Base-by-base conservation (phyloP, 2,797 vertebrate genomes). In the Darevskia nairensis region DNA sequence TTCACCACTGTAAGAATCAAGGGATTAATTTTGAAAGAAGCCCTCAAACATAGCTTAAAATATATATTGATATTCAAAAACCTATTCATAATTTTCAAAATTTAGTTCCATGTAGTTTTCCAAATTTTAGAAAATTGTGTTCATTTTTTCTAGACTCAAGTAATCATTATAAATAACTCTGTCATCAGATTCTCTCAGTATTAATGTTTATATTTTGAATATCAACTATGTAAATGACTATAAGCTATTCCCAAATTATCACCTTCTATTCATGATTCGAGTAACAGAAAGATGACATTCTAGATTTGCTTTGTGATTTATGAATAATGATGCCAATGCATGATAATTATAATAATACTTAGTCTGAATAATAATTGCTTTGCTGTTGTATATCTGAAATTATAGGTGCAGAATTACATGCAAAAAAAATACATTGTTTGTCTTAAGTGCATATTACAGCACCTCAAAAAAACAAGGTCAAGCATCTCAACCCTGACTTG, bases 281-380 rank as follows among this genome's bases (percentile, higher is more conserved):
- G 55, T 80, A 85, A 76, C 68, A 92, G 81, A 92, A 91, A 90
- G 75, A 89, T 1, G 68, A 59, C 81, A 82, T 66, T 25, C 13
- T 85, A 72, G 19, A 77, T 25, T 89, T 90, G 88, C 5, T 90
- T 32, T 91, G 21, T 35, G 80, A 76, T 61, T 83, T 91, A 89
- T 82, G 32, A 91, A 88, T 82, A 89, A 86, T 35, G 80, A 91
- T 32, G 59, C 61, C 61, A 89, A 84, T 2, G 93, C 35, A 82
- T 8, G 15, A 88, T 86, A 92, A 89, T 81, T 89, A 81, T n/a
- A 86, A 82, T 86, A 80, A 64, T 68, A 59, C 61, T 64, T 66
- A 27, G n/a, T 74, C 68, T 71, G 83, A 59, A 75, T 55, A 85
- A 81, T 84, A 86, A 90, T 77, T 29, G 80, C 64, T 82, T 41